Base-by-base conservation (phyloP, 2,797 vertebrate genomes). In the Picus viridis region DNA sequence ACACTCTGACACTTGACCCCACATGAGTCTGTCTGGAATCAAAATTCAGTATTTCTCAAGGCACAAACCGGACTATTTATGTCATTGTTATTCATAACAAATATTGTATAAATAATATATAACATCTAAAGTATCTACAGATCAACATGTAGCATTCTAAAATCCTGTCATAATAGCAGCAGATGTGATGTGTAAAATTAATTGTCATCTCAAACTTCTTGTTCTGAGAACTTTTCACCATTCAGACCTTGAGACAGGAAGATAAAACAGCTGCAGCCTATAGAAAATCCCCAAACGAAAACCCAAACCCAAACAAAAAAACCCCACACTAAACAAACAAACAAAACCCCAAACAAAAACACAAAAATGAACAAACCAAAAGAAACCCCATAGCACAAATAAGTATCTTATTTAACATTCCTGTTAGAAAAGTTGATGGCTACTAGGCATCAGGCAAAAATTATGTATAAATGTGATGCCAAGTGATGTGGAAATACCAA, bases 401-500 rank as follows among this genome's bases (percentile, higher is more conserved):
- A 75, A 9, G 3, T 47, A 75, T 72, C 88, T 88, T 70, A 79
- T 61, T 82, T 88, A 75, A 71, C 82, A 32, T 58, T 88, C 34
- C 34, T 75, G 62, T 88, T 34, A 56, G 39, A 73, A 83, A 90
- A 84, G 18, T 43, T 88, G 74, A 70, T 70, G 86, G 80, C 61
- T 76, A 88, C 59, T 91, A 43, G 59, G 64, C 71, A 76, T 69
- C 76, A 77, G 64, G 82, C 69, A 93, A 69, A 87, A 87, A 59
- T 63, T 58, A 23, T 61, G 45, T 70, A 68, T 79, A 86, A 94
- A 78, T 36, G 34, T 56, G 67, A 63, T 77, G 82, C n/a, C 78
- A 96, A 95, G 73, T 36, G 79, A 89, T 73, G 82, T 90, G 84
- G 91, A 93, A 95, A 93, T 65, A 71, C 47, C 23, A 53, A 59